Evolutionary conservation across 2,113 vertebrate genomes (phyloP).

Genomic region (Psephotus haematonotus): DNA sequence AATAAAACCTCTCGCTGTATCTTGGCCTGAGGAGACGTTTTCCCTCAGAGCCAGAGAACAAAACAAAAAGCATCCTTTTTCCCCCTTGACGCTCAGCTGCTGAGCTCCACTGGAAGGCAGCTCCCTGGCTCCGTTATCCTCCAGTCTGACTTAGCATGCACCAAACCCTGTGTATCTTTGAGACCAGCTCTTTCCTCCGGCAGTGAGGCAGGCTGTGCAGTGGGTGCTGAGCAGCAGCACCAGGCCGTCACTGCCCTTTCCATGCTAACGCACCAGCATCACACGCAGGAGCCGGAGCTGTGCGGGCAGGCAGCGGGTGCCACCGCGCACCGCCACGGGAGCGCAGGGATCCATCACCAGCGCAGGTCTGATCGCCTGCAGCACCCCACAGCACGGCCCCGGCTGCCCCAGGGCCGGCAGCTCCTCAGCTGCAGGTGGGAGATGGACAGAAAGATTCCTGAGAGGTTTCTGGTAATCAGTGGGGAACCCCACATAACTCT

Average conservation of each 20-base stretch:
- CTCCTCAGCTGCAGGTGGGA: not conserved
- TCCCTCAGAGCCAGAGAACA: not conserved
- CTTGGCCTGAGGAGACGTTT: not conserved
- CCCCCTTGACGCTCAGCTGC: not conserved
- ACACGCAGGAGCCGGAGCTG: rapidly evolving
- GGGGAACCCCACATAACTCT: not conserved
- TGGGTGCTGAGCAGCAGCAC: not conserved
- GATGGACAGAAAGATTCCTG: not conserved
- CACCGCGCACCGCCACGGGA: not conserved
- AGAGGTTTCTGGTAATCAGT: not conserved
- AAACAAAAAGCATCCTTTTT: not conserved
- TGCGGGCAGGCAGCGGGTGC: not conserved
- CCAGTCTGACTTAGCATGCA: not conserved
- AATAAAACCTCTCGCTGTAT: not conserved
- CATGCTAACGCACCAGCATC: not conserved
- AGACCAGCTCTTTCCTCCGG: not conserved
- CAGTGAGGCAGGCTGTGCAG: not conserved
- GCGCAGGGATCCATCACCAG: not conserved
- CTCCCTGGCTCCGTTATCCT: not conserved
- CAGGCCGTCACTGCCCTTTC: not conserved
- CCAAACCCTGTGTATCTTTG: not conserved
- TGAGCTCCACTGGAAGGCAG: not conserved
- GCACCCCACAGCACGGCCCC: not conserved
- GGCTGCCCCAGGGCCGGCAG: not conserved
- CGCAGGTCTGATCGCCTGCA: not conserved